A percentile compares a stretch with the other conserved stretches of the same genome.
Conservation (phyloP, 2,113 vertebrate species). For the Brienomyrus longianalis region DNA sequence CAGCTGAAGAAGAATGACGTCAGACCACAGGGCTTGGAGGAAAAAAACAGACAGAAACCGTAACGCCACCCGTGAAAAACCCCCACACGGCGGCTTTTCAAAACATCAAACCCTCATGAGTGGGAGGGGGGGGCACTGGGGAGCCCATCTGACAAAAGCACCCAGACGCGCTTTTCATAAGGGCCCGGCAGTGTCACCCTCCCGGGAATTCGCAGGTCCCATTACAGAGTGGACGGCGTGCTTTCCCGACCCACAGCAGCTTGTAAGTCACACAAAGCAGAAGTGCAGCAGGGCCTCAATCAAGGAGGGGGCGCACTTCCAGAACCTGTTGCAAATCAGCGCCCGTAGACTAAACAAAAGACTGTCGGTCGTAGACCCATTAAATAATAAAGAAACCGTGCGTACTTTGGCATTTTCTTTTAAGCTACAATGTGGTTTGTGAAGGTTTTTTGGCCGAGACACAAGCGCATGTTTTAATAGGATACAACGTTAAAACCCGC, state of each 20-base stretch:
- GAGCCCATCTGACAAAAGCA: background rate
- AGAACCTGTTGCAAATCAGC: constrained; percentile 71
- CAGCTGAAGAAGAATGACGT: background rate
- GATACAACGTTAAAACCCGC: constrained; percentile 26
- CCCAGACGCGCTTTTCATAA: background rate
- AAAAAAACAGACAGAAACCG: background rate
- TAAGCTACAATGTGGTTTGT: background rate
- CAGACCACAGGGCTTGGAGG: background rate
- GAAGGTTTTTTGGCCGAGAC: background rate
- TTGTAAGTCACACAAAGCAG: constrained; percentile 22
- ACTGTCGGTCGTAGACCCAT: constrained; percentile 35
- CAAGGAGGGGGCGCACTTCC: constrained; percentile 44
- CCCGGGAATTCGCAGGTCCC: background rate
- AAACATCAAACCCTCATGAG: background rate
- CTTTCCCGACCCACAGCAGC: background rate
- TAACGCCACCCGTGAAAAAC: background rate
- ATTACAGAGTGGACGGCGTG: background rate
- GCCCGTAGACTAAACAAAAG: constrained; percentile 73
- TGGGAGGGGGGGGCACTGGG: background rate
- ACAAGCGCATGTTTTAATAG: background rate
- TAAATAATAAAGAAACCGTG: constrained; percentile 38
- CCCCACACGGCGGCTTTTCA: background rate
- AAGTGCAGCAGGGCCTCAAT: constrained; percentile 54
- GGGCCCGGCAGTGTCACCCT: background rate
- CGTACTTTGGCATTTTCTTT: background rate